These are phyloP conservation scores for Aurelia aurita complex sp. Pacific DNA, from an alignment of 30 jellyfish, hydroid and myxozoan genomes.

Conservation along the genomic window DNA sequence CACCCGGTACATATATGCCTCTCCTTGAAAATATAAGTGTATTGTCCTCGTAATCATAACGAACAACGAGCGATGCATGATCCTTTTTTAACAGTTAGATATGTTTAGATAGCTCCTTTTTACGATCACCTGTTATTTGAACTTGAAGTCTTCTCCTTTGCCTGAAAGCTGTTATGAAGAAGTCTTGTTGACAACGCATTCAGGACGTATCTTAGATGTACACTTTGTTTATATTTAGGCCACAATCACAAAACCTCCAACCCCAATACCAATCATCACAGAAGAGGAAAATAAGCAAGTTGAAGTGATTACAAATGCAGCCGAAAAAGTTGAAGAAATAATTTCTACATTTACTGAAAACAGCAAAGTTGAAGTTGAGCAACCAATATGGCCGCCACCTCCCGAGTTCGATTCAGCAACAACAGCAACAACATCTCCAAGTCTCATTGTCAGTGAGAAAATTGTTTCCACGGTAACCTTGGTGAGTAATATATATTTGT, in stretches of 20 bases:
- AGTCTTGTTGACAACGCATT: too few species aligned
- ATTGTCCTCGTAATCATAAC: too few species aligned
- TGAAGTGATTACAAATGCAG: conserved; percentile 34
- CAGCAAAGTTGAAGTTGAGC: conserved; percentile 1
- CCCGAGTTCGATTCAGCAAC: not conserved
- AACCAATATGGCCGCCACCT: not conserved
- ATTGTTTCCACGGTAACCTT: conserved; percentile 33
- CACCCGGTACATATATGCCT: too few species aligned
- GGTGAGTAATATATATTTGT: conserved; percentile 8
- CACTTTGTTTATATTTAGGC: conserved; percentile 8
- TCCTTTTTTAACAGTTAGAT: too few species aligned
- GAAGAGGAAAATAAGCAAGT: conserved; percentile 47
- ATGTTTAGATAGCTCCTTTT: too few species aligned
- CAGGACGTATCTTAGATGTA: too few species aligned
- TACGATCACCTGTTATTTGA: too few species aligned
- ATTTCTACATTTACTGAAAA: not conserved
- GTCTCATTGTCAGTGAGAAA: conserved; percentile 25
- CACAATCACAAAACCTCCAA: conserved; percentile 37
- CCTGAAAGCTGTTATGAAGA: too few species aligned
- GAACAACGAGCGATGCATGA: too few species aligned
- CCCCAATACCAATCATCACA: conserved; percentile 16
- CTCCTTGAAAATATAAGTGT: too few species aligned
- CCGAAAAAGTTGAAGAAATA: conserved; percentile 9
- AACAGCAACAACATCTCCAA: conserved; percentile 1
- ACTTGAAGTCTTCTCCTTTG: too few species aligned